Percentiles rank a stretch among this genome's conserved stretches.
phyloP scores from a whole-genome alignment of 2,888 invertebrate species.

The Agonopterix subpropinquella region DNA sequence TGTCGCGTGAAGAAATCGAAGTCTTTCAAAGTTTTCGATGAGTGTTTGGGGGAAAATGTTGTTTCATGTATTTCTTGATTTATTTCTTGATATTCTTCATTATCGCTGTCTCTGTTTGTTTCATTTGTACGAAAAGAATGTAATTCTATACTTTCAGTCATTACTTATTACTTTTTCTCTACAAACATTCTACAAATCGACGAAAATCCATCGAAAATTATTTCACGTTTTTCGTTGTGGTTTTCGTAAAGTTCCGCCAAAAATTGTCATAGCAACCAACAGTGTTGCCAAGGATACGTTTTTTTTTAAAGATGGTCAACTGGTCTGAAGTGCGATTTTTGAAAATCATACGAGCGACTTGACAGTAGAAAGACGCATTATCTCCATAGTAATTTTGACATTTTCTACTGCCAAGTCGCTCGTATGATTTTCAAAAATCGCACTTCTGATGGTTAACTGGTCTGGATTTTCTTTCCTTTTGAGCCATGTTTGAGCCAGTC shows the following conservation, averaged over 20 bases:
- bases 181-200: not conserved
- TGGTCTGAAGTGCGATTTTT: too few relatives aligned
- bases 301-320: too few relatives aligned
- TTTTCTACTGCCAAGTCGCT: too few relatives aligned
- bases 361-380: too few relatives aligned
- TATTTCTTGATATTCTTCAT: constrained; percentile 61
- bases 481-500: too few relatives aligned
- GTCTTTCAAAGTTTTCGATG: constrained; percentile 27
- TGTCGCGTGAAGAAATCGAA: constrained; percentile 51
- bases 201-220: too few relatives aligned
- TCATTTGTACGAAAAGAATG: constrained; percentile 26
- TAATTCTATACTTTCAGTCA: constrained; percentile 50
- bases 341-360: too few relatives aligned
- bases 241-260: constrained; percentile 23
- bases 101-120: constrained; percentile 32
- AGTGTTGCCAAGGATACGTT: not conserved
- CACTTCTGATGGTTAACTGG: too few relatives aligned
- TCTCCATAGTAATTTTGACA: too few relatives aligned
- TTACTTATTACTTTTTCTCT: constrained; percentile 16
- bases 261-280: constrained; percentile 29
- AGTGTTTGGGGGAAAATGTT: constrained; percentile 20
- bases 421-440: too few relatives aligned
- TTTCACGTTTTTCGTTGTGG: constrained; percentile 11
- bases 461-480: too few relatives aligned
- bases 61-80: constrained; percentile 27